A percentile compares a stretch with the other conserved stretches of the same genome.
Conservation (phyloP, 1,140 invertebrate genomes). For the Chironomus striatipennis region DNA sequence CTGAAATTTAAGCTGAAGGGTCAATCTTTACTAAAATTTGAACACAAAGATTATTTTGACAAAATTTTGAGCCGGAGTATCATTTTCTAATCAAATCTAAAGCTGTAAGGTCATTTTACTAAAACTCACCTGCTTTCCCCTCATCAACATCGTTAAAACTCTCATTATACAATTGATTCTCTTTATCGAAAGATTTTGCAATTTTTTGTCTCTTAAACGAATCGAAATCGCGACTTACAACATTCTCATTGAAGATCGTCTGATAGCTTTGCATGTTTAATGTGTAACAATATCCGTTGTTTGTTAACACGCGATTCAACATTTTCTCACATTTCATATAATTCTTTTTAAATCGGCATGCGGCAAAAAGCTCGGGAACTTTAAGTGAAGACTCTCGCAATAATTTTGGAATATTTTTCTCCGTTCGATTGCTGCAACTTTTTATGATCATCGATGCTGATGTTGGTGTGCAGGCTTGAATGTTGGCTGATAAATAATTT, state of each 20-base stretch:
- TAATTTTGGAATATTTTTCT: neutral
- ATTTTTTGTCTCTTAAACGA: neutral
- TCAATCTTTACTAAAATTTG: too few species aligned
- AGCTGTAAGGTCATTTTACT: too few species aligned
- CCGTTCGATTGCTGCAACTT: neutral
- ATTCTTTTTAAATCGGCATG: neutral
- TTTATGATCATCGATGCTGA: neutral
- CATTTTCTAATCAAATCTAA: too few species aligned
- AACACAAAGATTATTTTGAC: too few species aligned
- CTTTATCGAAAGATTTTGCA: neutral
- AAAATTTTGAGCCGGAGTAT: too few species aligned
- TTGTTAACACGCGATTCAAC: neutral
- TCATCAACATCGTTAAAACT: neutral
- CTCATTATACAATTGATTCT: neutral
- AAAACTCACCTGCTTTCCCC: too few species aligned
- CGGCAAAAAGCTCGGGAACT: neutral
- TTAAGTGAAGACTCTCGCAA: neutral
- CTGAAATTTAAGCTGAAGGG: too few species aligned
- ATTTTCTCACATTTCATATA: constrained; percentile 8
- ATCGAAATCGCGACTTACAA: neutral
- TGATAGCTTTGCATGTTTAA: constrained; percentile 13
- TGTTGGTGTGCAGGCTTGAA: neutral
- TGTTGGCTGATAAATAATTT: neutral
- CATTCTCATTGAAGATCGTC: neutral
- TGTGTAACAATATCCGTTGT: constrained; percentile 4